Evolutionary conservation across 1,140 invertebrate genomes (phyloP).

Genomic region (Trichonephila clavipes): DNA sequence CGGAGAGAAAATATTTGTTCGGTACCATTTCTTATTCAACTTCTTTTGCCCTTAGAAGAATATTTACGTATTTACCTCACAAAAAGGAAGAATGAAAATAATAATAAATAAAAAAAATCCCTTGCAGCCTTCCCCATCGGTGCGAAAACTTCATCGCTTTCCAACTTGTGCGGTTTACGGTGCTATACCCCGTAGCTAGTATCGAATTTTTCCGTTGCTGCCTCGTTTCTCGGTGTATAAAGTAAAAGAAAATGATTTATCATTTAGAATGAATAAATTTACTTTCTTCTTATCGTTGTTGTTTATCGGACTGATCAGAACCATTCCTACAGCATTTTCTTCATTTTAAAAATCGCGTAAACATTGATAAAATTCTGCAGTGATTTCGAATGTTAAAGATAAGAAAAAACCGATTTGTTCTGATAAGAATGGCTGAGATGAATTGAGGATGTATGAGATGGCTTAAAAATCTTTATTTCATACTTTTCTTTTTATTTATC

Average conservation of each 20-base stretch:
- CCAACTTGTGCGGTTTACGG: constrained; percentile 48
- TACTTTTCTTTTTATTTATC: too few species aligned
- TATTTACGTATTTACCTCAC: constrained; percentile 64
- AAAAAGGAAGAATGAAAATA: background rate
- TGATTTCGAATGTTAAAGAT: background rate
- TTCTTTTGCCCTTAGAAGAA: constrained; percentile 11
- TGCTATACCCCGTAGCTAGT: constrained; percentile 38
- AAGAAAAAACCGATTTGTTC: background rate
- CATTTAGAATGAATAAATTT: constrained; percentile 72
- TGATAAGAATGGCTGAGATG: background rate
- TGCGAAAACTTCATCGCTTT: constrained; percentile 60
- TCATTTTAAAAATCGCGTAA: constrained; percentile 15
- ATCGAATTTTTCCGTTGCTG: constrained; percentile 43
- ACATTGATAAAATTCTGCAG: background rate
- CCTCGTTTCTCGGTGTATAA: constrained; percentile 35
- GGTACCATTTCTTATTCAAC: background rate
- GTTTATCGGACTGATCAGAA: constrained; percentile 48
- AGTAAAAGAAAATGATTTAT: constrained; percentile 64
- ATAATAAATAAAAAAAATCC: constrained; percentile 20
- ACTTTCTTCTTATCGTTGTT: constrained; percentile 56
- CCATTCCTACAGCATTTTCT: background rate
- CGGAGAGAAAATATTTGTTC: constrained; percentile 72
- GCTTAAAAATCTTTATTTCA: too few species aligned
- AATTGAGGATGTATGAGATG: too few species aligned
- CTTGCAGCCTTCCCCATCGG: constrained; percentile 57